Evolutionary conservation across 2,113 vertebrate species (phyloP).

Genomic region (Lycocorax pyrrhopterus): DNA sequence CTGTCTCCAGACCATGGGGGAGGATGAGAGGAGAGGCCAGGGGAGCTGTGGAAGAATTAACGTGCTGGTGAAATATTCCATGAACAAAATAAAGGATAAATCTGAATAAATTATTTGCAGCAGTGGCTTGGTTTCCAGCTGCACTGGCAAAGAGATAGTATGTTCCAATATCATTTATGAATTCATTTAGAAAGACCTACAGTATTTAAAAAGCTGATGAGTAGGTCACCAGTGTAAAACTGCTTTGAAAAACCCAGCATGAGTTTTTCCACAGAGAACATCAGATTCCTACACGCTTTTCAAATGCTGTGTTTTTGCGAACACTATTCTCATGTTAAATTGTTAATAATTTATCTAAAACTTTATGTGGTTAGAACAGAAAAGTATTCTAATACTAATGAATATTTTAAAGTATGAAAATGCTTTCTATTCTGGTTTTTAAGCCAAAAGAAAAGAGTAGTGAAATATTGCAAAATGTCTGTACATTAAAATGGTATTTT

Average conservation of each 20-base stretch:
- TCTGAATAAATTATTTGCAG: slow-evolving; percentile 12
- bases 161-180: not conserved
- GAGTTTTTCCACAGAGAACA: not conserved
- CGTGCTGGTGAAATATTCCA: not conserved
- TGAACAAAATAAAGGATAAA: not conserved
- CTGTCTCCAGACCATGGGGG: not conserved
- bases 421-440: not conserved
- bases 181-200: not conserved
- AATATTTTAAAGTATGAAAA: not conserved
- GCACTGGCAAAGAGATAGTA: not conserved
- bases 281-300: not conserved
- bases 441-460: not conserved
- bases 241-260: not conserved
- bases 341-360: not conserved
- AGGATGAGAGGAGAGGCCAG: not conserved
- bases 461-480: not conserved
- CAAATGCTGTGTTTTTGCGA: not conserved
- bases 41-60: not conserved
- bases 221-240: not conserved
- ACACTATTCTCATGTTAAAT: not conserved
- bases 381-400: not conserved
- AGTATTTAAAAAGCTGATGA: not conserved
- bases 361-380: not conserved
- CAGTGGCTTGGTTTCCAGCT: not conserved
- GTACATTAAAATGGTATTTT: not conserved